These are phyloP conservation scores for Grapholita molesta DNA, from an alignment of 1,140 invertebrate genomes.

Conservation along the genomic window DNA sequence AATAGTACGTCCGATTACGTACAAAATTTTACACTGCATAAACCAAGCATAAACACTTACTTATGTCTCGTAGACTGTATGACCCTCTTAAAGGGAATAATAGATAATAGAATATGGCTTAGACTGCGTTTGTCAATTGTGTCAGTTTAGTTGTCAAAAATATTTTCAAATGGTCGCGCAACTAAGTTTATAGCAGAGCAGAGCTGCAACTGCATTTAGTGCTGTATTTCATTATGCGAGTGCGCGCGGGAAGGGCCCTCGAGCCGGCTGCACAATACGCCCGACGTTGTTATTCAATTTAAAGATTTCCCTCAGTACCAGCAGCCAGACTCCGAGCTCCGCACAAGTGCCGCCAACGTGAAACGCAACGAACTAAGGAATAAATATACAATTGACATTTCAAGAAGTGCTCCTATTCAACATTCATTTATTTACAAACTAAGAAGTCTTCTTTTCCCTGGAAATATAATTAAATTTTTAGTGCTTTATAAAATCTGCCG, in stretches of 20 bases:
- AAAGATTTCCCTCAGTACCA: conserved; percentile 22
- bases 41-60: no score
- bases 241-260: neutral
- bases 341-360: neutral
- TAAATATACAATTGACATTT: neutral
- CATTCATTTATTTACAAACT: neutral
- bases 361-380: neutral
- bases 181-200: neutral
- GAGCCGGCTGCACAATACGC: conserved; percentile 9
- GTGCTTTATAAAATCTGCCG: neutral
- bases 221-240: conserved; percentile 11
- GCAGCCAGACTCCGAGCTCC: neutral
- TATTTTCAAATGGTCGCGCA: neutral
- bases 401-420: neutral
- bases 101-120: no score
- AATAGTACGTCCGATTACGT: no score
- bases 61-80: no score
- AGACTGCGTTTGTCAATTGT: neutral
- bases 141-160: neutral
- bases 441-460: neutral
- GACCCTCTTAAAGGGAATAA: no score
- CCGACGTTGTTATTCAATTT: conserved; percentile 23
- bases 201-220: conserved; percentile 1
- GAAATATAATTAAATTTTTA: neutral
- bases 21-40: no score